Conservation (phyloP, 2,113 vertebrate genomes). For the Lepus americanus region DNA sequence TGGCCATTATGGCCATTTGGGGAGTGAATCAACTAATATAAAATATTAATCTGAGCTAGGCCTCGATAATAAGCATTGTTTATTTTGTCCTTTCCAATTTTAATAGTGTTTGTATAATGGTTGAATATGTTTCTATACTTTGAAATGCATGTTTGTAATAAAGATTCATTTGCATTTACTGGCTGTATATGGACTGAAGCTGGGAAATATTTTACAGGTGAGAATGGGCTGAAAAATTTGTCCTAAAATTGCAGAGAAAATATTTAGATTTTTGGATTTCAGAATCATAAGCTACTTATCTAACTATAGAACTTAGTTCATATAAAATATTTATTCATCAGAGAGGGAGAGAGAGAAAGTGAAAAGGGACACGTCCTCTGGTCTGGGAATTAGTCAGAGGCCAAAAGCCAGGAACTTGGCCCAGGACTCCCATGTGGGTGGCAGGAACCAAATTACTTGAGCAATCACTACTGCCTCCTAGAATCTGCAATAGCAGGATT, state of each 20-base stretch:
- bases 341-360: no score
- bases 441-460: no score
- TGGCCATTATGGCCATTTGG: no score
- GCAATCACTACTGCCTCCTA: no score
- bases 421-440: no score
- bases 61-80: neutral
- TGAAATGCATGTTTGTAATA: neutral
- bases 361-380: no score
- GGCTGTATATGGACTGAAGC: neutral
- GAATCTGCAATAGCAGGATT: no score
- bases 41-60: neutral
- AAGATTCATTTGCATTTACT: neutral
- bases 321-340: no score
- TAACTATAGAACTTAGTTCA: neutral
- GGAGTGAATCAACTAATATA: neutral
- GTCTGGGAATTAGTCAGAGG: no score
- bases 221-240: neutral
- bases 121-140: neutral
- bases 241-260: neutral
- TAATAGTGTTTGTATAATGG: neutral
- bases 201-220: neutral
- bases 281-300: neutral
- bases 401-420: no score
- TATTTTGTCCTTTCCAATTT: neutral
- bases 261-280: neutral